Percentiles rank a stretch among this genome's conserved stretches.
Conservation (phyloP, 2,797 vertebrate species). For the Huso huso region DNA sequence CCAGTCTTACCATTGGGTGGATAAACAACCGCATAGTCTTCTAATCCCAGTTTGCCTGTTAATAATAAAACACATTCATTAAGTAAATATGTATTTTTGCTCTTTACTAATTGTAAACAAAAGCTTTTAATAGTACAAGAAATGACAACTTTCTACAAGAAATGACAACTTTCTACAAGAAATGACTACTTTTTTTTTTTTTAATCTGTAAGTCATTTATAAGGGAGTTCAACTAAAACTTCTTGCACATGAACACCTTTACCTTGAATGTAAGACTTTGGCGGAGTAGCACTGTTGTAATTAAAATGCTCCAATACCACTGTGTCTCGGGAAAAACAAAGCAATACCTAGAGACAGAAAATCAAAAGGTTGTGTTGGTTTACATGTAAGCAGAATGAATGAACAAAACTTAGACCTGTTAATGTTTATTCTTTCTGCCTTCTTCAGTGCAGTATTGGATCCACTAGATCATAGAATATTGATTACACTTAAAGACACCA, state of each 20-base stretch:
- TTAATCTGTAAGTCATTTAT: too few relatives aligned
- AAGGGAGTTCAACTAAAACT: too few relatives aligned
- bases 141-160: too few relatives aligned
- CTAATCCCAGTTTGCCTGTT: slow-evolving; percentile 74
- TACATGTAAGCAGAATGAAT: too few relatives aligned
- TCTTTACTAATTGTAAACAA: neutral
- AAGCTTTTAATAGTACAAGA: neutral
- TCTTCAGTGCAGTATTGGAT: too few relatives aligned
- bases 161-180: too few relatives aligned
- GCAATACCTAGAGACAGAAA: slow-evolving; percentile 67
- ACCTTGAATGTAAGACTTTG: slow-evolving; percentile 87
- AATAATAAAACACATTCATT: slow-evolving; percentile 16
- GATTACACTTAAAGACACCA: too few relatives aligned
- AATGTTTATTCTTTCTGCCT: too few relatives aligned
- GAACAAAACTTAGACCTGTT: too few relatives aligned
- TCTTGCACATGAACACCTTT: slow-evolving; percentile 29
- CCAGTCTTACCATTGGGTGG: slow-evolving; percentile 85
- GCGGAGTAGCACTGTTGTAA: slow-evolving; percentile 90
- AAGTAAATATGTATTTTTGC: neutral
- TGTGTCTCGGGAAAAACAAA: slow-evolving; percentile 93
- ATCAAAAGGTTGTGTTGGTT: neutral
- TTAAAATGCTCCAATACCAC: slow-evolving; percentile 84
- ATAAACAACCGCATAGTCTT: slow-evolving; percentile 83
- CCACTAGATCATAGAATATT: too few relatives aligned
- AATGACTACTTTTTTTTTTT: too few relatives aligned